These are phyloP conservation scores for Nesogale talazaci DNA, from an alignment of 2,113 vertebrate species.

Conservation along the genomic window DNA sequence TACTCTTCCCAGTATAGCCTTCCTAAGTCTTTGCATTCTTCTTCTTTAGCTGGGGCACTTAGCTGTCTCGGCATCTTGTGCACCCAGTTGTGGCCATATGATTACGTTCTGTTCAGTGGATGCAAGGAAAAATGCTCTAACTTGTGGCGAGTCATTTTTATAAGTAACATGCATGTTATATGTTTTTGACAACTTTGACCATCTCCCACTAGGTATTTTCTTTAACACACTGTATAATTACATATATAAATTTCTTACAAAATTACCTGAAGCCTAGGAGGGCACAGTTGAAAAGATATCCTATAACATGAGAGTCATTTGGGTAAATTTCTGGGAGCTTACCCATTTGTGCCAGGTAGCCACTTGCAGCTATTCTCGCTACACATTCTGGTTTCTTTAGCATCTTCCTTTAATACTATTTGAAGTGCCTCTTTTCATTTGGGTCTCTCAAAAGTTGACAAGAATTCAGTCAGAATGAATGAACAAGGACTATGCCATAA, in stretches of 20 bases:
- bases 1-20: neutral
- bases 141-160: neutral
- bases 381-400: neutral
- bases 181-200: neutral
- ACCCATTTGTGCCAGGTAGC: neutral
- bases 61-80: neutral
- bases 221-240: neutral
- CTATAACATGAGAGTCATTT: neutral
- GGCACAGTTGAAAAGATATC: neutral
- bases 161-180: neutral
- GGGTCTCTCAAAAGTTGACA: neutral
- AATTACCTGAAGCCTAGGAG: too few species aligned
- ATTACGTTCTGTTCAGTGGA: neutral
- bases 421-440: neutral
- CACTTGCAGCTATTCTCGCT: neutral
- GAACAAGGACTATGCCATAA: neutral
- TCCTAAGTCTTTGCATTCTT: neutral
- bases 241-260: neutral
- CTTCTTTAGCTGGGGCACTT: neutral
- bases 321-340: neutral
- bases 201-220: neutral
- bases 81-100: neutral
- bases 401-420: neutral
- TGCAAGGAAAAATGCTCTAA: slow-evolving; percentile 38
- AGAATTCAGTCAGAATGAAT: neutral